Evolutionary conservation across 2,888 invertebrate species (phyloP).

Genomic region (Phasia obesa): DNA sequence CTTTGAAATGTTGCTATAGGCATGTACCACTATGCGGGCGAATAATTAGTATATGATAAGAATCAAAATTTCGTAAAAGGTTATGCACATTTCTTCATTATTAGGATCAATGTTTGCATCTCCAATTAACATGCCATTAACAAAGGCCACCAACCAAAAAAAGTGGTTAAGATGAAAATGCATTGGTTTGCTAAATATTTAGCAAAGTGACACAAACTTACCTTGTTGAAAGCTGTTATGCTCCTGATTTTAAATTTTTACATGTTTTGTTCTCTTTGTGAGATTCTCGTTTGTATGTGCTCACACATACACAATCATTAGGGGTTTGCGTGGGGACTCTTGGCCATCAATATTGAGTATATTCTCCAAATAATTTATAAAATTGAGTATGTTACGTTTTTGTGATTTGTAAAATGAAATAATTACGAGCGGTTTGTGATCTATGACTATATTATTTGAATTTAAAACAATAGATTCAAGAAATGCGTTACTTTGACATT

Average conservation of each 20-base stretch:
- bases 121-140: neutral
- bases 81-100: neutral
- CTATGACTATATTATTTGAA: neutral
- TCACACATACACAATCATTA: no score
- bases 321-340: no score
- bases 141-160: no score
- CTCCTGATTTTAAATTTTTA: no score
- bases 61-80: neutral
- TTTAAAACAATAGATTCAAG: neutral
- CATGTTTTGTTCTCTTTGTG: no score
- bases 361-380: neutral
- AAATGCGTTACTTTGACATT: neutral
- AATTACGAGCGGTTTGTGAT: neutral
- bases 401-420: constrained; percentile 1
- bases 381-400: neutral
- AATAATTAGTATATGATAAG: neutral
- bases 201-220: no score
- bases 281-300: no score
- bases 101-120: neutral
- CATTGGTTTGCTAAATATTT: no score
- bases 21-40: neutral
- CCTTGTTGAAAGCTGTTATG: no score
- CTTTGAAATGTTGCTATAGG: neutral
- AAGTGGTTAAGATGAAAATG: no score
- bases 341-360: neutral